A percentile compares a stretch with the other conserved stretches of the same genome.
phyloP scores from a whole-genome alignment of 2,888 invertebrate species.

The Scaptomyza tumidula region DNA sequence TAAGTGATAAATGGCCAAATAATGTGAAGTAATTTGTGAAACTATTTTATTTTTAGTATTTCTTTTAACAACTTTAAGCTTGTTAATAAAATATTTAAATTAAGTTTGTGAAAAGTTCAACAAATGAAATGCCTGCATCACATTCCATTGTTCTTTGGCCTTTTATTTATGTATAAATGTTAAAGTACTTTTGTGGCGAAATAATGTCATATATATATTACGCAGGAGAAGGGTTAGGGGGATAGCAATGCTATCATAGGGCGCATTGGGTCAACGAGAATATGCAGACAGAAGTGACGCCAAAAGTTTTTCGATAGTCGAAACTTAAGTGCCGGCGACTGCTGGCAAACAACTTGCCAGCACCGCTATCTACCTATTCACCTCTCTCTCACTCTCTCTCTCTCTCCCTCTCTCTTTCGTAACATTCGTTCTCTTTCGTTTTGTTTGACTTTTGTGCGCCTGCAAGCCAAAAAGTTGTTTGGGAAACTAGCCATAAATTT shows the following conservation, averaged over 20 bases:
- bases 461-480: constrained; percentile 60
- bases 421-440: constrained; percentile 5
- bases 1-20: background rate
- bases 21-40: background rate
- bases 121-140: constrained; percentile 30
- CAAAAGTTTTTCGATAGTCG: constrained; percentile 65
- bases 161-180: constrained; percentile 11
- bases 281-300: constrained; percentile 59
- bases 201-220: constrained; percentile 56
- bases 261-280: constrained; percentile 55
- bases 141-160: constrained; percentile 48
- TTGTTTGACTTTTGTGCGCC: constrained; percentile 53
- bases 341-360: constrained; percentile 51
- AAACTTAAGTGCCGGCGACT: constrained; percentile 62
- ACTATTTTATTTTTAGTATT: background rate
- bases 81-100: constrained; percentile 2
- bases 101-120: constrained; percentile 51
- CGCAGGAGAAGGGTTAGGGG: constrained; percentile 6
- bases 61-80: background rate
- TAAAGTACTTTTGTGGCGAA: constrained; percentile 37
- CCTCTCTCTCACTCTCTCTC: constrained; percentile 1
- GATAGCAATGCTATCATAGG: constrained; percentile 21
- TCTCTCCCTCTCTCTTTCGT: background rate
- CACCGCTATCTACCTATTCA: constrained; percentile 46
- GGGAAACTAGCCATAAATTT: constrained; percentile 55